A percentile compares a stretch with the other conserved stretches of the same genome.
phyloP scores from a whole-genome alignment of 2,113 vertebrate genomes.

The human region GRCh38 chr1:173637001-173637500 shows the following conservation, averaged over 20 bases:
- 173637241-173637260: neutral
- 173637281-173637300: no score
- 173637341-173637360: no score
- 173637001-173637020: conserved; percentile 36
- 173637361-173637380: no score
- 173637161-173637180: neutral
- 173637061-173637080: neutral
- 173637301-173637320: no score
- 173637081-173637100: neutral
- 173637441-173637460: no score
- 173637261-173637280: no score
- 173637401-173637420: no score
- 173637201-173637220: neutral
- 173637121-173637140: neutral
- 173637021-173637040: neutral
- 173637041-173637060: neutral
- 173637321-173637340: no score
- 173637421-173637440: no score
- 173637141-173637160: conserved; percentile 35
- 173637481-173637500: no score
- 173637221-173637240: neutral
- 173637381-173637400: no score
- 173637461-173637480: no score
- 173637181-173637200: conserved; percentile 29
- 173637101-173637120: conserved; percentile 16